Evolutionary conservation across 2,888 invertebrate genomes (phyloP).

Genomic region (Enoplolaimus lenunculus): DNA sequence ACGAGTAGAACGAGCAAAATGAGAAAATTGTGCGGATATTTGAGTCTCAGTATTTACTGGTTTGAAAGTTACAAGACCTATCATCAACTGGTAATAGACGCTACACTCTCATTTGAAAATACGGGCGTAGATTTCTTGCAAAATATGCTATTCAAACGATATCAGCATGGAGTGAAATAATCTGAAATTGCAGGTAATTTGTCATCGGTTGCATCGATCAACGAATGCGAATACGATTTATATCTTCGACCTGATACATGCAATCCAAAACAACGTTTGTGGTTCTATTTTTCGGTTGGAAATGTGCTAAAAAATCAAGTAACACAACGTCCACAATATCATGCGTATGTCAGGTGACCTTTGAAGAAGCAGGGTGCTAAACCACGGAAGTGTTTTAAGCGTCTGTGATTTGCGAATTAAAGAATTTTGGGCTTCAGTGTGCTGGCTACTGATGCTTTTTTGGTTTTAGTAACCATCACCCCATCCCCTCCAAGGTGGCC

Average conservation of each 20-base stretch:
- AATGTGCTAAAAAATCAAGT: conserved; percentile 80
- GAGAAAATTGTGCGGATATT: too few species aligned
- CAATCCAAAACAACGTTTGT: conserved; percentile 74
- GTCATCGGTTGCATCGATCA: conserved; percentile 80
- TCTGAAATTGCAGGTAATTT: conserved; percentile 57
- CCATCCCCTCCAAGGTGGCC: too few species aligned
- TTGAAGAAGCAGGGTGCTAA: background rate
- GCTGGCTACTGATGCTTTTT: too few species aligned
- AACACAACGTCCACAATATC: too few species aligned
- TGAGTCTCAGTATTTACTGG: too few species aligned
- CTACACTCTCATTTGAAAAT: too few species aligned
- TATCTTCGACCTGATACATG: conserved; percentile 91
- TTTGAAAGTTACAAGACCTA: too few species aligned
- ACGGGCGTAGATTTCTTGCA: too few species aligned
- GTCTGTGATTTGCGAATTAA: background rate
- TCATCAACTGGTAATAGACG: too few species aligned
- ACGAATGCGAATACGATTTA: conserved; percentile 86
- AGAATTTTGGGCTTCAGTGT: background rate
- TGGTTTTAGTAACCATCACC: background rate
- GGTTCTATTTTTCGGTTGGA: conserved; percentile 97
- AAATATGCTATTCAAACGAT: too few species aligned
- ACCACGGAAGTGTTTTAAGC: background rate
- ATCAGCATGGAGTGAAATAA: too few species aligned
- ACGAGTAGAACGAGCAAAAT: too few species aligned
- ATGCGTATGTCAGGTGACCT: background rate